Evolutionary conservation across 1,140 invertebrate genomes (phyloP), one percentile per base, ranked within the genome.

Genomic region (Lasioglossum albipes): DNA sequence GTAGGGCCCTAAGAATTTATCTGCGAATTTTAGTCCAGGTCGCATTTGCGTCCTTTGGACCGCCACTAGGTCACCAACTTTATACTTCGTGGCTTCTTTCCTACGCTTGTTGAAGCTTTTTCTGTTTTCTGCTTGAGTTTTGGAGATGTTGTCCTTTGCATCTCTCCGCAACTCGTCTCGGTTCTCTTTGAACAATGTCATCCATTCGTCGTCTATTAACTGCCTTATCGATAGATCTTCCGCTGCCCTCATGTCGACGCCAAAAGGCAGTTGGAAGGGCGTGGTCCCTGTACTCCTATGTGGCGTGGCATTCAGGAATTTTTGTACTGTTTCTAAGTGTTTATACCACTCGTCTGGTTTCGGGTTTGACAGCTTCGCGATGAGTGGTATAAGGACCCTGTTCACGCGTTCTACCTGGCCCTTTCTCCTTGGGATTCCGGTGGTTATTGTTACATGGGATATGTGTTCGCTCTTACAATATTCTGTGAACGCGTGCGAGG

Each of bases 331-430:
- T 12, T 81, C 74, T 0, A 93, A 81, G 61, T 89, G 49, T 70
- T 85, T 85, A 73, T 89, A 91, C 88, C 91, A 92, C 62, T 88
- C 68, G 10, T 16, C 68, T 7, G 89, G 87, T 68, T 89, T 73
- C 0, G 87, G 81, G 6, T 84, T 72, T 69, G 79, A 67, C 7
- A 92, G 59, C 45, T 93, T 93, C 5, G 80, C 87, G 7, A 92
- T 70, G 0, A 90, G 74, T 0, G 81, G 36, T 12, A 89, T 89
- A 12, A 92, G 79, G 0, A 84, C 88, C 2, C 82, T 59, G 49
- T 92, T 86, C 0, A 92, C 82, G 0, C 89, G 57, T 64, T 92
- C 91, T 0, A 92, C 89, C 66, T 92, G 89, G n/a, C n/a, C n/a
- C n/a, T n/a, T n/a, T n/a, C n/a, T n/a, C n/a, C n/a, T n/a, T n/a